Conservation (phyloP, 2,113 vertebrate genomes). For the Xenopus borealis region DNA sequence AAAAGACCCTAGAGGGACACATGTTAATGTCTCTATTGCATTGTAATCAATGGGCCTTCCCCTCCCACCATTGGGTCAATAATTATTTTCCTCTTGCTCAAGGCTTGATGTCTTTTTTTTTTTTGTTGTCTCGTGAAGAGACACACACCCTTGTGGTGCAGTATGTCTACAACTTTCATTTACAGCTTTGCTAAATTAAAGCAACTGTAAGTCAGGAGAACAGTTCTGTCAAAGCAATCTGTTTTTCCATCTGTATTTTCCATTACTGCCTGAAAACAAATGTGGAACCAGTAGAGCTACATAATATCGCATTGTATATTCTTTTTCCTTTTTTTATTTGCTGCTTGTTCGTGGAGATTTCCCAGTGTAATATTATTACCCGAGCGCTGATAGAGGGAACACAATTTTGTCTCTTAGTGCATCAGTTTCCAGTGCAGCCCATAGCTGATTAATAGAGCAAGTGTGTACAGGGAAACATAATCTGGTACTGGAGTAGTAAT, state of each 20-base stretch:
- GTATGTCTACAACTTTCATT: not conserved
- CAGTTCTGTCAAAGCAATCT: slow-evolving; percentile 40
- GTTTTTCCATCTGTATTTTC: slow-evolving; percentile 43
- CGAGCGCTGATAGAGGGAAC: slow-evolving; percentile 43
- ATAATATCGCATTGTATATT: slow-evolving; percentile 44
- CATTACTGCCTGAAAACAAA: slow-evolving; percentile 44
- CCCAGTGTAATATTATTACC: slow-evolving; percentile 47
- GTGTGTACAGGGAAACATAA: slow-evolving; percentile 35
- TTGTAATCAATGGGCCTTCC: too few relatives aligned
- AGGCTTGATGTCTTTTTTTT: not conserved
- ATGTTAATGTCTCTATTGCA: too few relatives aligned
- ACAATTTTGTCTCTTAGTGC: slow-evolving; percentile 38
- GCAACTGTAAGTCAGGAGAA: slow-evolving; percentile 38
- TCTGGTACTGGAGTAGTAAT: not conserved
- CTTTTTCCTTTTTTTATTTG: slow-evolving; percentile 27
- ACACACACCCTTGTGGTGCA: too few relatives aligned
- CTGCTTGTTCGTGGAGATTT: slow-evolving; percentile 40
- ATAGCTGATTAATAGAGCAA: slow-evolving; percentile 39
- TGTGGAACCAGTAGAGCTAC: slow-evolving; percentile 38
- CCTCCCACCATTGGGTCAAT: too few relatives aligned
- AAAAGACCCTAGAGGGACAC: too few relatives aligned
- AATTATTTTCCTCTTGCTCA: not conserved
- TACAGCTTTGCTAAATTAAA: slow-evolving; percentile 33
- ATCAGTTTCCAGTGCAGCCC: slow-evolving; percentile 28
- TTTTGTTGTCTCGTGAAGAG: too few relatives aligned